A percentile compares a stretch with the other conserved stretches of the same genome.
These are phyloP conservation scores for Cheumatopsyche charites DNA, from an alignment of 1,140 invertebrate genomes.

Conservation along the genomic window DNA sequence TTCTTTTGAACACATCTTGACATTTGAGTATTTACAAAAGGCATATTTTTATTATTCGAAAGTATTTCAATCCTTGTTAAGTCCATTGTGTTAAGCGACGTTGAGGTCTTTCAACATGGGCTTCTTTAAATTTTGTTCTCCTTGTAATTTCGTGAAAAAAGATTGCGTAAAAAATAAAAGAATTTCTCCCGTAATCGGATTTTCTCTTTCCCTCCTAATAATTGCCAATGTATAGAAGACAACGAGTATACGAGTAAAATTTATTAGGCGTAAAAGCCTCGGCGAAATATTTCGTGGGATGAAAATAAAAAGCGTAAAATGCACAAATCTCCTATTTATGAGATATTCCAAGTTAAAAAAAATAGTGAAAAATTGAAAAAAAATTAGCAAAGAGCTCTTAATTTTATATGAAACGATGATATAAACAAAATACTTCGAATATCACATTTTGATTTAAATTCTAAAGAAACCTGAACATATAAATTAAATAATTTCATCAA, in stretches of 20 bases:
- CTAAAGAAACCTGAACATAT: too few species aligned
- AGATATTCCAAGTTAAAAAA: neutral
- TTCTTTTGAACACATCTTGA: too few species aligned
- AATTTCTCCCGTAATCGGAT: slow-evolving; percentile 17
- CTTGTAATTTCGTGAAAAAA: slow-evolving; percentile 10
- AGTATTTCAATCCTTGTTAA: slow-evolving; percentile 1
- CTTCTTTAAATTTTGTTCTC: slow-evolving; percentile 7
- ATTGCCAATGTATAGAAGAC: slow-evolving; percentile 18
- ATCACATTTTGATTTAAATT: too few species aligned
- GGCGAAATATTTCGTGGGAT: slow-evolving; percentile 1
- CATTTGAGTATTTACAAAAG: too few species aligned
- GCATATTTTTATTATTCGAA: too few species aligned
- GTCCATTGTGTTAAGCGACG: neutral
- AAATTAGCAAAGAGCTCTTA: too few species aligned
- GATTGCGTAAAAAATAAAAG: slow-evolving; percentile 10
- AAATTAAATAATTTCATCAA: too few species aligned
- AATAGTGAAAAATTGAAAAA: too few species aligned
- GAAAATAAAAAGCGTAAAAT: slow-evolving; percentile 2
- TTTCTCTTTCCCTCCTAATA: slow-evolving; percentile 13
- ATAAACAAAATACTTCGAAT: too few species aligned
- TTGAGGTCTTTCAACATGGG: slow-evolving; percentile 13
- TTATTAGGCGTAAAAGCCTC: slow-evolving; percentile 20
- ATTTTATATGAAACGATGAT: too few species aligned
- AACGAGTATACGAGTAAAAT: neutral
- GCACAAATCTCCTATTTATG: slow-evolving; percentile 1